Conservation (phyloP, 2,888 invertebrate genomes). For the Kuschelorhynchus macadamiae region DNA sequence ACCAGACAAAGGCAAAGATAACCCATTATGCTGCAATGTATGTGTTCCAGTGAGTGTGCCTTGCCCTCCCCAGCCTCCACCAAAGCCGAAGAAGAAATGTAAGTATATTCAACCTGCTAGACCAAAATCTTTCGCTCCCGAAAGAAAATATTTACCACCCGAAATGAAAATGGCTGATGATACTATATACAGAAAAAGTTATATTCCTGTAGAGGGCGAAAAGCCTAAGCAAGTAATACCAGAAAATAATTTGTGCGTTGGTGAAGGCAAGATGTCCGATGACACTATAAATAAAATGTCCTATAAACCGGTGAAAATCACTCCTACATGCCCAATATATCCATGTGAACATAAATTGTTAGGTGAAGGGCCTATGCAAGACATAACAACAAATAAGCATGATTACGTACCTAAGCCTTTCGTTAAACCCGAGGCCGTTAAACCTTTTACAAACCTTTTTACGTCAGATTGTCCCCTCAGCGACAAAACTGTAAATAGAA, state of each 20-base stretch:
- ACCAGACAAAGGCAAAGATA: constrained; percentile 31
- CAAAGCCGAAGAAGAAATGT: constrained; percentile 59
- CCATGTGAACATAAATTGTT: constrained; percentile 76
- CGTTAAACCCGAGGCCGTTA: constrained; percentile 68
- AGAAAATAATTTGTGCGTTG: constrained; percentile 65
- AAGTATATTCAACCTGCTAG: constrained; percentile 72
- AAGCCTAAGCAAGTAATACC: constrained; percentile 64
- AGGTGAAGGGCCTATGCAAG: constrained; percentile 79
- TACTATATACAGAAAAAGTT: constrained; percentile 79
- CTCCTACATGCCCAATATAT: constrained; percentile 72
- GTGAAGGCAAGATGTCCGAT: constrained; percentile 68
- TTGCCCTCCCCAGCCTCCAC: constrained; percentile 52
- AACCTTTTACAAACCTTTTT: constrained; percentile 62
- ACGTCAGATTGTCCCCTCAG: constrained; percentile 67
- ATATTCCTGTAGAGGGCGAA: constrained; percentile 70
- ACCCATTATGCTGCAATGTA: constrained; percentile 55
- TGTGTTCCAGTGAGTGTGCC: constrained; percentile 59
- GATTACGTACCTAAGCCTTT: constrained; percentile 79
- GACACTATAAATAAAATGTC: constrained; percentile 74
- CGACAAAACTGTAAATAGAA: constrained; percentile 73
- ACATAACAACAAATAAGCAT: constrained; percentile 80
- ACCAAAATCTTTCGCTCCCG: constrained; percentile 73
- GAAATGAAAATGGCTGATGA: constrained; percentile 73
- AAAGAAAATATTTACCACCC: constrained; percentile 73
- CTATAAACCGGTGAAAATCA: constrained; percentile 71